These are phyloP conservation scores for Elmis aenea DNA, from an alignment of 2,888 invertebrate genomes.

Conservation along the genomic window DNA sequence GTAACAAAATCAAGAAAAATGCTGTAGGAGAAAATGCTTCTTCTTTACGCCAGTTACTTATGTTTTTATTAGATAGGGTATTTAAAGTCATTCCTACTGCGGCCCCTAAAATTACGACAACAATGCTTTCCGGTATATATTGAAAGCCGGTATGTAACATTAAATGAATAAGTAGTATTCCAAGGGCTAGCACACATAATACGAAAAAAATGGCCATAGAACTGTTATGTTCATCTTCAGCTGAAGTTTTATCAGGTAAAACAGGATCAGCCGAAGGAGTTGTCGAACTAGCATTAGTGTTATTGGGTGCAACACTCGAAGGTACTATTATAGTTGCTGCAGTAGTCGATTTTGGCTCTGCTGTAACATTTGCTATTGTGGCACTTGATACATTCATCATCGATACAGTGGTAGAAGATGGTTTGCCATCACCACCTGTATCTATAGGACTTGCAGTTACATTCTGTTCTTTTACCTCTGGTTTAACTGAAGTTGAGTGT, in stretches of 20 bases:
- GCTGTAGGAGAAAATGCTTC: conserved; percentile 98
- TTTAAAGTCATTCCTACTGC: conserved; percentile 88
- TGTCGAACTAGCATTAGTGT: conserved; percentile 43
- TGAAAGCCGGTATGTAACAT: conserved; percentile 94
- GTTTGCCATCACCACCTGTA: no score
- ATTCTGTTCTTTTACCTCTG: not conserved
- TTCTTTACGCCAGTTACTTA: conserved; percentile 94
- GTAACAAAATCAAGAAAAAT: conserved; percentile 92
- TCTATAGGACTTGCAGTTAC: no score
- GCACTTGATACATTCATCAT: not conserved
- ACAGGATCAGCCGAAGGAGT: conserved; percentile 69
- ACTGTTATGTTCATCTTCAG: conserved; percentile 93
- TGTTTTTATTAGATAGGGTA: conserved; percentile 80
- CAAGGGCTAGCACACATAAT: conserved; percentile 87
- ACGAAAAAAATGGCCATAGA: conserved; percentile 98
- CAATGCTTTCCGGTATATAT: conserved; percentile 96
- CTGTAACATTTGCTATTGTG: not conserved
- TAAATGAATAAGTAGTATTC: conserved; percentile 89
- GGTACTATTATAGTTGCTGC: conserved; percentile 2
- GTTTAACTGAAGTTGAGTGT: not conserved
- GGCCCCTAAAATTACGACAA: conserved; percentile 92
- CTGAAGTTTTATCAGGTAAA: conserved; percentile 82
- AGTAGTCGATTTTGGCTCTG: not conserved
- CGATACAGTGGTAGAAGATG: not conserved
- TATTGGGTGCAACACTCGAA: conserved; percentile 19